Evolutionary conservation across 2,888 invertebrate species (phyloP).

Genomic region (Yponomeuta evonymella): DNA sequence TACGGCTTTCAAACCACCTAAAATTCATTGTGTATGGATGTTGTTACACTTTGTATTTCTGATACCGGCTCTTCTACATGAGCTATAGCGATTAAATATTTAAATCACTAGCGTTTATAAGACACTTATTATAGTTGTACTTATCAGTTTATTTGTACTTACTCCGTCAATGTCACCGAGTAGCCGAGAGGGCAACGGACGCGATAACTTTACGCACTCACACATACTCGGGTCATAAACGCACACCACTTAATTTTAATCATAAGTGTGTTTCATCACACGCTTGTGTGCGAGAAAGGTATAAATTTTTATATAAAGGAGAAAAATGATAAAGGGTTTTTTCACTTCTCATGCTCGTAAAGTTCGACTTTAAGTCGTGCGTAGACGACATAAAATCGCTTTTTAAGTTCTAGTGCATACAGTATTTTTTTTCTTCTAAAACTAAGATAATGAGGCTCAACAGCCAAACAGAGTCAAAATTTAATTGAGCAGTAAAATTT

Average conservation of each 20-base stretch:
- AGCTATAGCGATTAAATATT: too few species aligned
- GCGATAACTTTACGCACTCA: constrained; percentile 55
- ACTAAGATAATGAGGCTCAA: too few species aligned
- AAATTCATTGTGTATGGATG: too few species aligned
- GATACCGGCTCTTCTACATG: too few species aligned
- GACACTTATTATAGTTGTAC: constrained; percentile 29
- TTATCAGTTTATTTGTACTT: constrained; percentile 64
- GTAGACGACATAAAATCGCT: too few species aligned
- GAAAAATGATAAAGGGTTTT: constrained; percentile 14
- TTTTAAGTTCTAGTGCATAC: too few species aligned
- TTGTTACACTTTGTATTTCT: too few species aligned
- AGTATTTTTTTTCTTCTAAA: too few species aligned
- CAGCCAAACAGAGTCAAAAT: too few species aligned
- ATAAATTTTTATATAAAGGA: constrained; percentile 49
- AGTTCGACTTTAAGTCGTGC: too few species aligned
- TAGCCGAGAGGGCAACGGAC: constrained; percentile 70
- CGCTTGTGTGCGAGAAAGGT: constrained; percentile 32
- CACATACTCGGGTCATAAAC: constrained; percentile 38
- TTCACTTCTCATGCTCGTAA: neutral
- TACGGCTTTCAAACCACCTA: too few species aligned
- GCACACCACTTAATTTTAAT: constrained; percentile 30
- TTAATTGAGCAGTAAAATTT: too few species aligned
- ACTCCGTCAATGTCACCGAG: constrained; percentile 73
- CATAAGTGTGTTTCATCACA: constrained; percentile 33
- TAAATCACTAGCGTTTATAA: neutral